Base-by-base conservation (phyloP, 2,797 vertebrate genomes). In the Thamnophis elegans region DNA sequence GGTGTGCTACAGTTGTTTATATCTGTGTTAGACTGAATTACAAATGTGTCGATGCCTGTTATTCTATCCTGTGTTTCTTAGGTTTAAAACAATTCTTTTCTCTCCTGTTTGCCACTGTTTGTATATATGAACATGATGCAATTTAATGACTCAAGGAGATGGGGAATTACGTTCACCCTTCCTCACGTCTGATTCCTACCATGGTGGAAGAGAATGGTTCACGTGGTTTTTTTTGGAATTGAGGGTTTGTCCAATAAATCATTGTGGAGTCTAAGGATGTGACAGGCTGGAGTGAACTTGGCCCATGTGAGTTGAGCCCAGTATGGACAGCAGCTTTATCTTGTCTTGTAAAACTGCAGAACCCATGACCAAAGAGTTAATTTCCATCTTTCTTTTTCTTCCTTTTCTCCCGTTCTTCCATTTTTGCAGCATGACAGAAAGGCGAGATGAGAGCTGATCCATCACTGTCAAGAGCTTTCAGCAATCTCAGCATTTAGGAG, bases 391-490 rank as follows among this genome's bases (percentile, higher is more conserved):
- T 91, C 89, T 85, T 89, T 89, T 98, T 95, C 95, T 97, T 96
- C 96, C 95, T 95, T 96, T 95, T 93, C 95, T 95, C 95, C 89
- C 95, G 95, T 94, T 90, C 95, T 93, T 87, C 89, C 86, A 36
- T 88, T 96, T 94, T 95, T 95, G 96, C 96, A 95, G 94, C 36
- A 2, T 89, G 92, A 96, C 94, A 96, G 96, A 97, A 97, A 98
- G 98, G 98, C 96, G 98, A 98, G 98, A 98, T 98, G 98, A 98
- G 98, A 98, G 98, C 97, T 98, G 97, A 99, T 99, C 98, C 98
- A 98, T 99, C 98, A 98, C 98, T 98, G 98, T 98, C 98, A 98
- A 98, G 97, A 96, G 97, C 98, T 98, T 98, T 98, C 97, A 97
- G 97, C 98, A 98, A 93, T 97, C 98, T 98, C 98, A 98, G 98